phyloP scores from a whole-genome alignment of 2,888 invertebrate species.

The Cephus pygmeus region DNA sequence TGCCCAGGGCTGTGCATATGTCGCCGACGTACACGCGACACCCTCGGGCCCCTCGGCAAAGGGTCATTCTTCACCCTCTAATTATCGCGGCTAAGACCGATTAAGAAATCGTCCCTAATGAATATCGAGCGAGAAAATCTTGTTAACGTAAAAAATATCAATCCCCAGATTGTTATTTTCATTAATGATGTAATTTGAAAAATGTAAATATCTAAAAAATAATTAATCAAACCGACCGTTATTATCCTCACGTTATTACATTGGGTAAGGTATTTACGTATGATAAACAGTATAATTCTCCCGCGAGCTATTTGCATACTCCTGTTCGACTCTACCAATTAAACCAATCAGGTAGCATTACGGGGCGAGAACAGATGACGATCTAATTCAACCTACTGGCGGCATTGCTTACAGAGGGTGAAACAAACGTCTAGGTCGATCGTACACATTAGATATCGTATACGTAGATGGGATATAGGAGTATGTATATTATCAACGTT shows the following conservation, averaged over 20 bases:
- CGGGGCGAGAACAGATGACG: slow-evolving; percentile 51
- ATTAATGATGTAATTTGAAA: background rate
- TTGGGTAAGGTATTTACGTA: background rate
- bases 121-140: background rate
- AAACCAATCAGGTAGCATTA: slow-evolving; percentile 50
- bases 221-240: background rate
- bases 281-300: background rate
- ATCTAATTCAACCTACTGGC: slow-evolving; percentile 43
- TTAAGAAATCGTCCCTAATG: slow-evolving; percentile 13
- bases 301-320: slow-evolving; percentile 7
- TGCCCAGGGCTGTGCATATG: slow-evolving; percentile 30
- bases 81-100: slow-evolving; percentile 5
- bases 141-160: background rate
- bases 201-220: background rate
- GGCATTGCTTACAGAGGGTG: slow-evolving; percentile 26
- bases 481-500: background rate
- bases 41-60: slow-evolving; percentile 14
- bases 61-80: slow-evolving; percentile 12
- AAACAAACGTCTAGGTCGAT: slow-evolving; percentile 3
- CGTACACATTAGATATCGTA: slow-evolving; percentile 2
- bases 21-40: slow-evolving; percentile 31
- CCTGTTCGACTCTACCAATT: slow-evolving; percentile 32
- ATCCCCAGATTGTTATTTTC: background rate
- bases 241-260: background rate
- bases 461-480: background rate